Evolutionary conservation across 1,140 invertebrate genomes (phyloP), one percentile per base, ranked within the genome.

Genomic region (Polypedilum vanderplanki): DNA sequence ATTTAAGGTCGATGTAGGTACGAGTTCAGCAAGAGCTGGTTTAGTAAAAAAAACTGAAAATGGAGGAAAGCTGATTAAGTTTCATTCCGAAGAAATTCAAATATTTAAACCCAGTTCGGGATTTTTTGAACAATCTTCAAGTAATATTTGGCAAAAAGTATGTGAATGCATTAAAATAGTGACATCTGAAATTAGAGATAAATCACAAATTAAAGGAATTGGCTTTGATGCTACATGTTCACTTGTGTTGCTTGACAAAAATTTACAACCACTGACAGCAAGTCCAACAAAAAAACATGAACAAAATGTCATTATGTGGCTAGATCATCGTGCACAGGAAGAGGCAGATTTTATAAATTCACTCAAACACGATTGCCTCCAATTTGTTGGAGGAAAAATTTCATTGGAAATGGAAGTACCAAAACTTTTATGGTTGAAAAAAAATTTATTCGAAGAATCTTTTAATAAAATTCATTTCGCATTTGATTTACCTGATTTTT

Each of bases 181-280:
- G 1, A 20, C 65, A 18, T 9, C 17, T 18, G 65, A 70, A 18
- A 9, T 70, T 10, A 7, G 12, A 4, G 46, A 57, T 70, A 22
- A 67, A 75, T 75, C 73, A 12, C 79, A 82, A 77, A 86, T 97
- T 10, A 90, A 88, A 85, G 94, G 93, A 67, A 90, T 98, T 79
- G 95, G 95, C 0, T 98, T 98, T 86, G 95, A 97, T 88, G 96
- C 96, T 17, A 98, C 96, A 41, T 98, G 96, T 81, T 98, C 96
- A 12, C 81, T 98, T 65, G 96, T 96, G 7, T 91, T 89, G 20
- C 77, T 98, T 18, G 93, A 92, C 78, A 82, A 85, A 78, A 83
- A 90, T 77, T 87, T 87, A 20, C 83, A 88, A 73, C 91, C 95
- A 3, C 79, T 96, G 7, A 88, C 91, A 18, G 87, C 96, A 0